phyloP scores from a whole-genome alignment of 2,888 invertebrate genomes.

The Molorchus minor region DNA sequence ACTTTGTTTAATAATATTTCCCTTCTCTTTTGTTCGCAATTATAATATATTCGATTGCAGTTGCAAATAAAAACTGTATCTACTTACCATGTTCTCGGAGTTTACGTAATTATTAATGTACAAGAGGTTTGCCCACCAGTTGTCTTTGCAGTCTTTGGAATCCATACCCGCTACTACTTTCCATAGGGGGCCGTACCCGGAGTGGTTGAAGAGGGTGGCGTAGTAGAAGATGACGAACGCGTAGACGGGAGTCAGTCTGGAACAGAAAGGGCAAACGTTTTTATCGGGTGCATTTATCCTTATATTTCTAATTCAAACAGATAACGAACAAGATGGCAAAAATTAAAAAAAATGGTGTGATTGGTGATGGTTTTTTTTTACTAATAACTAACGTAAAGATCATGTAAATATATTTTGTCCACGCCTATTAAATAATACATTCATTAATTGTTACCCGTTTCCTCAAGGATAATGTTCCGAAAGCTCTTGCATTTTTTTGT shows the following conservation, averaged over 20 bases:
- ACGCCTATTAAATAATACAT: too few relatives aligned
- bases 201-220: constrained; percentile 66
- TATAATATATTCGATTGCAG: neutral
- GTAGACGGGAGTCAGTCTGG: constrained; percentile 64
- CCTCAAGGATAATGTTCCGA: too few relatives aligned
- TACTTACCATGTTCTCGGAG: constrained; percentile 67
- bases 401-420: too few relatives aligned
- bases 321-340: too few relatives aligned
- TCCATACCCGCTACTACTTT: constrained; percentile 64
- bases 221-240: constrained; percentile 69
- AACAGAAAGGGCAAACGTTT: too few relatives aligned
- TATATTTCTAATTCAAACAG: too few relatives aligned
- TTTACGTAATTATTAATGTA: constrained; percentile 71
- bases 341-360: too few relatives aligned
- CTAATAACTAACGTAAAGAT: too few relatives aligned
- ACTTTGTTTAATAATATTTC: neutral
- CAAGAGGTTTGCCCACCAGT: constrained; percentile 72
- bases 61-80: neutral
- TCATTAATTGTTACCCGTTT: too few relatives aligned
- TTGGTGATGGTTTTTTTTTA: too few relatives aligned
- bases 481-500: too few relatives aligned
- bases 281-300: too few relatives aligned
- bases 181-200: constrained; percentile 72
- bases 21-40: constrained; percentile 14
- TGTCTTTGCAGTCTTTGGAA: constrained; percentile 65